Evolutionary conservation across 2,888 invertebrate species (phyloP).

Genomic region (Drosophila kambysellisi): DNA sequence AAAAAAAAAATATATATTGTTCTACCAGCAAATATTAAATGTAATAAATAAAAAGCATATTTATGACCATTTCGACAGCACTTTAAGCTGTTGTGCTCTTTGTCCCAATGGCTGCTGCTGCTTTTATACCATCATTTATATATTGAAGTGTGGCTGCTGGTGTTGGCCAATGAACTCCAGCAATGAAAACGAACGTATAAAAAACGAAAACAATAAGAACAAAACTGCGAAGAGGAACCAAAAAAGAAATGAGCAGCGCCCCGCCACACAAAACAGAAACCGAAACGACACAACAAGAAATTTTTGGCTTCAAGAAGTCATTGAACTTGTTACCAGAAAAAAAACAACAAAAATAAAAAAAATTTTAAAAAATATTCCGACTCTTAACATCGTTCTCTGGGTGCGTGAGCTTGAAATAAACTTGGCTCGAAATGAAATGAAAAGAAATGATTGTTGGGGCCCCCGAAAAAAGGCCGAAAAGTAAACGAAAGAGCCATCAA

Average conservation of each 20-base stretch:
- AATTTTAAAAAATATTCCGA: conserved; percentile 15
- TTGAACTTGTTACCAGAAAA: conserved; percentile 79
- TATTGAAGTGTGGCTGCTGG: conserved; percentile 68
- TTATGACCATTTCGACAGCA: conserved; percentile 47
- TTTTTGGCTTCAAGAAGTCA: conserved; percentile 80
- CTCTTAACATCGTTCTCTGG: conserved; percentile 51
- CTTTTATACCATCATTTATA: conserved; percentile 69
- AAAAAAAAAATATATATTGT: conserved; percentile 28
- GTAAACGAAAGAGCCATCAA: conserved; percentile 32
- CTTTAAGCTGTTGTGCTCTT: conserved; percentile 32
- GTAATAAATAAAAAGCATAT: conserved; percentile 69
- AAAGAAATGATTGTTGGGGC: conserved; percentile 59
- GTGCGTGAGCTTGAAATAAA: conserved; percentile 76
- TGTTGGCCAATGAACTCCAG: conserved; percentile 81
- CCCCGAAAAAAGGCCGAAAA: conserved; percentile 34
- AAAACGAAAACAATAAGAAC: conserved; percentile 75
- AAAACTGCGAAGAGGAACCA: conserved; percentile 60
- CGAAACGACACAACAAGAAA: conserved; percentile 60
- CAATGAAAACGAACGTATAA: conserved; percentile 84
- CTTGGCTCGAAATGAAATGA: conserved; percentile 73
- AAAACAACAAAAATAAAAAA: conserved; percentile 6
- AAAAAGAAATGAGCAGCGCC: conserved; percentile 46
- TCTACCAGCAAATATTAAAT: conserved; percentile 43
- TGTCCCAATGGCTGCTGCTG: conserved; percentile 30
- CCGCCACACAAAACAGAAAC: conserved; percentile 62